phyloP scores from a whole-genome alignment of 1,140 invertebrate genomes.

The Phthorimaea operculella region DNA sequence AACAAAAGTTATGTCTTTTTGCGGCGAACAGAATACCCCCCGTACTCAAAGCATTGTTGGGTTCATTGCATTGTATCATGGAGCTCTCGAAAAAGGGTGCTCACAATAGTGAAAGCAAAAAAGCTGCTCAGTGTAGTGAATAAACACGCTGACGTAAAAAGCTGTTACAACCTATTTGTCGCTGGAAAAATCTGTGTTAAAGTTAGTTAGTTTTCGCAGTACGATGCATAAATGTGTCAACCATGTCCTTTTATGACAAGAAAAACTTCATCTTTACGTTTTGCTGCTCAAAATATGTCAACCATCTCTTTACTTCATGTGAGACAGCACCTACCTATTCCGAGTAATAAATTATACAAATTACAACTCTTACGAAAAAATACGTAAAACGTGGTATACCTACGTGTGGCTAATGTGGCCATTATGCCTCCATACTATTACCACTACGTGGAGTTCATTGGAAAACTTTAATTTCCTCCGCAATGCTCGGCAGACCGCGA shows the following conservation, averaged over 20 bases:
- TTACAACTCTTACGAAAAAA: too few species aligned
- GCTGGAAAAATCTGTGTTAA: too few species aligned
- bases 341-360: too few species aligned
- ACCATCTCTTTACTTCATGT: too few species aligned
- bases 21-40: not conserved
- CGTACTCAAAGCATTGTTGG: slow-evolving; percentile 1
- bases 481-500: slow-evolving; percentile 21
- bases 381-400: too few species aligned
- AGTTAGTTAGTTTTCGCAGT: too few species aligned
- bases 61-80: slow-evolving; percentile 7
- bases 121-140: slow-evolving; percentile 1
- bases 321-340: too few species aligned
- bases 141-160: not conserved
- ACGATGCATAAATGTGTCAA: too few species aligned
- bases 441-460: not conserved
- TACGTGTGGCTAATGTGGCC: slow-evolving; percentile 2
- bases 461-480: slow-evolving; percentile 5
- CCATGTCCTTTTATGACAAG: too few species aligned
- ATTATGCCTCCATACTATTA: slow-evolving; percentile 2
- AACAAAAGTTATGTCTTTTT: slow-evolving; percentile 5
- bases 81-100: not conserved
- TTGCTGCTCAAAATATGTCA: too few species aligned
- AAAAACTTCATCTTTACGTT: too few species aligned
- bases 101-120: slow-evolving; percentile 4
- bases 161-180: too few species aligned